A percentile compares a stretch with the other conserved stretches of the same genome.
phyloP scores from a whole-genome alignment of 2,797 vertebrate species.

The Leptatherina wallacei region DNA sequence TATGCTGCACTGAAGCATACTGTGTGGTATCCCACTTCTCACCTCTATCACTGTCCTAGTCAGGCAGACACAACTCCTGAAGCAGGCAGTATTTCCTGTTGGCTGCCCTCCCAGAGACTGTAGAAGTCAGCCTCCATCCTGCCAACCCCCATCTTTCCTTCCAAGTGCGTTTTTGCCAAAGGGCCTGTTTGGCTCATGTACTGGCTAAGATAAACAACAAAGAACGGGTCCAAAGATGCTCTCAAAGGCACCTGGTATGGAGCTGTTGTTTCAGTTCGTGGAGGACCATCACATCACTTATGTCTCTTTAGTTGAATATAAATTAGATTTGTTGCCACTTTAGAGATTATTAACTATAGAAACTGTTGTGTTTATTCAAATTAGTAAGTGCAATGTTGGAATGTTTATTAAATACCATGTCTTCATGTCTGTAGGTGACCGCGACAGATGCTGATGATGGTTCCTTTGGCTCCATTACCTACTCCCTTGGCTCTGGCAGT shows the following conservation, averaged over 20 bases:
- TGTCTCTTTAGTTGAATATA: constrained; percentile 44
- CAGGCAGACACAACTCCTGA: constrained; percentile 67
- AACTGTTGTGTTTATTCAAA: constrained; percentile 32
- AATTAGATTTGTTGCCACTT: constrained; percentile 45
- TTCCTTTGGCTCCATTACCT: constrained; percentile 89
- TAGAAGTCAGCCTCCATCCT: constrained; percentile 67
- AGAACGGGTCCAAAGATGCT: constrained; percentile 66
- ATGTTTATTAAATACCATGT: constrained; percentile 42
- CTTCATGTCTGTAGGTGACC: constrained; percentile 85
- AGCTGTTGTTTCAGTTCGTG: constrained; percentile 56
- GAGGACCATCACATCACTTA: constrained; percentile 29
- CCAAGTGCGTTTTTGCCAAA: constrained; percentile 62
- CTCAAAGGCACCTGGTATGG: constrained; percentile 70
- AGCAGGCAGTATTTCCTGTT: constrained; percentile 60
- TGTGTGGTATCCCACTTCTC: constrained; percentile 65
- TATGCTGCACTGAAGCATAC: constrained; percentile 52
- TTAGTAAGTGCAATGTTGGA: constrained; percentile 26
- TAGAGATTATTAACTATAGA: constrained; percentile 33
- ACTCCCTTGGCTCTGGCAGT: constrained; percentile 90
- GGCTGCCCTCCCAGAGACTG: constrained; percentile 67
- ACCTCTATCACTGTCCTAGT: constrained; percentile 65
- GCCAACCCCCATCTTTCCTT: constrained; percentile 48
- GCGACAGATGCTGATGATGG: constrained; percentile 94
- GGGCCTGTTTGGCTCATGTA: constrained; percentile 69
- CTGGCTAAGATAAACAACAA: constrained; percentile 69